A percentile compares a stretch with the other conserved stretches of the same genome.
Conservation (phyloP, 2,888 invertebrate species). For the Rapana venosa region DNA sequence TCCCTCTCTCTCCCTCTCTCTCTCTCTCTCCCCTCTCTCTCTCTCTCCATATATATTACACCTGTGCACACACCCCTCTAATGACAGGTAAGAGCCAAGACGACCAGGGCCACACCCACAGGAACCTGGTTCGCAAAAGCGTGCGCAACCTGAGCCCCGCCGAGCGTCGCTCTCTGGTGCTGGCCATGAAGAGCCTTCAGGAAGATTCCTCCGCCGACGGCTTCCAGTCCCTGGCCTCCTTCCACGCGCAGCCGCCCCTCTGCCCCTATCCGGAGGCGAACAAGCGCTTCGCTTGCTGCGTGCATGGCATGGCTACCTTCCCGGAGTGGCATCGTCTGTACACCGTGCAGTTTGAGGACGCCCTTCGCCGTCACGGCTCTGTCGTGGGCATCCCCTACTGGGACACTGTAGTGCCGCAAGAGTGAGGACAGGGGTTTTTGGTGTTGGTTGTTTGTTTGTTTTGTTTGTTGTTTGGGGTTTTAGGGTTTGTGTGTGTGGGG, state of each 20-base stretch:
- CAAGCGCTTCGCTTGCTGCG: conserved; percentile 55
- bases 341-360: conserved; percentile 56
- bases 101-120: conserved; percentile 35
- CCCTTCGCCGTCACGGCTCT: conserved; percentile 54
- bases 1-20: not conserved
- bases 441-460: not conserved
- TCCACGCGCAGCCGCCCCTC: conserved; percentile 56
- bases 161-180: conserved; percentile 50
- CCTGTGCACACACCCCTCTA: no score
- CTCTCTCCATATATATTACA: no score
- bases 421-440: not conserved
- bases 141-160: conserved; percentile 44
- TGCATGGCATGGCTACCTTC: conserved; percentile 59
- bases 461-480: no score
- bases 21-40: not conserved
- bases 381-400: conserved; percentile 55
- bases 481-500: not conserved
- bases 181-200: conserved; percentile 50
- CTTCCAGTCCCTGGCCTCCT: conserved; percentile 55
- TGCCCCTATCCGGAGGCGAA: conserved; percentile 53
- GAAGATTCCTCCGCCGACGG: conserved; percentile 55
- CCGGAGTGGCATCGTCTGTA: conserved; percentile 59
- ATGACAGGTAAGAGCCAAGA: conserved; percentile 39
- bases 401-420: conserved; percentile 44
- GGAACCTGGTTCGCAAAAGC: conserved; percentile 44